Evolutionary conservation across 2,797 vertebrate species (phyloP).

Genomic region (Peromyscus nudipes): DNA sequence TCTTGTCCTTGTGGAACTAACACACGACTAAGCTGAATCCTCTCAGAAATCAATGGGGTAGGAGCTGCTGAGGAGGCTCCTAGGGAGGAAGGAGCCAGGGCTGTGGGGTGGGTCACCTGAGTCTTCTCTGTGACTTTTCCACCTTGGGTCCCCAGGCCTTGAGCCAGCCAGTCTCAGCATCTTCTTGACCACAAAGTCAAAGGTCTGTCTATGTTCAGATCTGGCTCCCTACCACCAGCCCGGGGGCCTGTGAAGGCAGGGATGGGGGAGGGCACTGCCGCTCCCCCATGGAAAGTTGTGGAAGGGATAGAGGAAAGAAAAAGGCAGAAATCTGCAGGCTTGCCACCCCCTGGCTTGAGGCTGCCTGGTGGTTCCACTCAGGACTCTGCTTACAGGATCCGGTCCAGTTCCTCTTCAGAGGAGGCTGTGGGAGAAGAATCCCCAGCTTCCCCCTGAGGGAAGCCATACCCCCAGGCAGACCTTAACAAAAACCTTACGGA

Average conservation of each 20-base stretch:
- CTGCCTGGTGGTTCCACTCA: background rate
- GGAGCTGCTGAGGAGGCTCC: background rate
- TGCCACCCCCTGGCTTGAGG: background rate
- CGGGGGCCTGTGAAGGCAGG: background rate
- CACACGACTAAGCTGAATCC: background rate
- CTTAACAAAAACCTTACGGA: background rate
- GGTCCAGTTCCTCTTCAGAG: background rate
- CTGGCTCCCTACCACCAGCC: background rate
- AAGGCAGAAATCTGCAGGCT: background rate
- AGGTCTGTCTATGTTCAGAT: slow-evolving; percentile 6
- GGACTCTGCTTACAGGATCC: background rate
- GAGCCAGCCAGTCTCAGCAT: background rate
- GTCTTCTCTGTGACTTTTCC: slow-evolving; percentile 43
- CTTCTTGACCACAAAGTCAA: background rate
- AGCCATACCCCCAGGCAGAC: background rate
- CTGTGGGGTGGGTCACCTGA: background rate
- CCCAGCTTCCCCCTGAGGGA: slow-evolving; percentile 24
- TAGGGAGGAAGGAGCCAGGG: slow-evolving; percentile 14
- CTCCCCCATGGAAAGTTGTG: background rate
- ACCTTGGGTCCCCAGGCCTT: background rate
- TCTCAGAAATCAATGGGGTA: background rate
- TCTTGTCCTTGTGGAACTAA: background rate
- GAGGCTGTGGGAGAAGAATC: background rate
- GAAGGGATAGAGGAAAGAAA: background rate
- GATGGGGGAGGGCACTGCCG: too few relatives aligned